These are phyloP conservation scores for Drepanosiphum platanoidis DNA, from an alignment of 2,888 invertebrate species.

Conservation along the genomic window DNA sequence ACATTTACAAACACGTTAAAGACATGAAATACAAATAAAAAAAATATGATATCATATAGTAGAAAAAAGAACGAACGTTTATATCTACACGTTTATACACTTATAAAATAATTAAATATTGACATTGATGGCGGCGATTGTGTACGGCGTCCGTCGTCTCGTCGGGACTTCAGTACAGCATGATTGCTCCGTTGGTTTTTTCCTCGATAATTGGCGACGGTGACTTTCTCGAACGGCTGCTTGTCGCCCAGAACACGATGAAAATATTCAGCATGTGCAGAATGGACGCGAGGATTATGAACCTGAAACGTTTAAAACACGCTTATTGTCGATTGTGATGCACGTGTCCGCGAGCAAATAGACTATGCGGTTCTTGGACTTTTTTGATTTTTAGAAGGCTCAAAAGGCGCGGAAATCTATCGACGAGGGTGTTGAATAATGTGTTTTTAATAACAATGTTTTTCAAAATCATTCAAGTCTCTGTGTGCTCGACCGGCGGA, in stretches of 20 bases:
- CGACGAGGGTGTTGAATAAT: too few species aligned
- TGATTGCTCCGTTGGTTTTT: conserved; percentile 85
- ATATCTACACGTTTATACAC: conserved; percentile 17
- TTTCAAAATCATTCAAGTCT: too few species aligned
- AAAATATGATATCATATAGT: not conserved
- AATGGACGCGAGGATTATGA: conserved; percentile 68
- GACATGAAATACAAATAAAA: too few species aligned
- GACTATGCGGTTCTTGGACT: too few species aligned
- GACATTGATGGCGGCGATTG: conserved; percentile 53
- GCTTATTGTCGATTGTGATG: too few species aligned
- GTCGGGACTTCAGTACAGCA: conserved; percentile 76
- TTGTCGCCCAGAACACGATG: conserved; percentile 79
- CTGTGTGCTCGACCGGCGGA: too few species aligned
- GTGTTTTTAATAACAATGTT: too few species aligned
- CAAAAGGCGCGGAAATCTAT: too few species aligned
- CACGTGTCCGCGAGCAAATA: too few species aligned
- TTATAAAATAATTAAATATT: conserved; percentile 31
- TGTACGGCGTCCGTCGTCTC: conserved; percentile 39
- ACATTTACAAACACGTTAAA: too few species aligned
- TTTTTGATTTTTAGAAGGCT: too few species aligned
- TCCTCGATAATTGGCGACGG: conserved; percentile 77
- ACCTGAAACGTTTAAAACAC: too few species aligned
- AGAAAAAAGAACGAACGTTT: conserved; percentile 29
- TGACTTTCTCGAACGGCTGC: conserved; percentile 74
- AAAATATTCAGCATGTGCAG: conserved; percentile 79